Percentiles rank a stretch among this genome's conserved stretches.
These are phyloP conservation scores for Bagarius yarrelli DNA, from an alignment of 2,113 vertebrate species.

Conservation along the genomic window DNA sequence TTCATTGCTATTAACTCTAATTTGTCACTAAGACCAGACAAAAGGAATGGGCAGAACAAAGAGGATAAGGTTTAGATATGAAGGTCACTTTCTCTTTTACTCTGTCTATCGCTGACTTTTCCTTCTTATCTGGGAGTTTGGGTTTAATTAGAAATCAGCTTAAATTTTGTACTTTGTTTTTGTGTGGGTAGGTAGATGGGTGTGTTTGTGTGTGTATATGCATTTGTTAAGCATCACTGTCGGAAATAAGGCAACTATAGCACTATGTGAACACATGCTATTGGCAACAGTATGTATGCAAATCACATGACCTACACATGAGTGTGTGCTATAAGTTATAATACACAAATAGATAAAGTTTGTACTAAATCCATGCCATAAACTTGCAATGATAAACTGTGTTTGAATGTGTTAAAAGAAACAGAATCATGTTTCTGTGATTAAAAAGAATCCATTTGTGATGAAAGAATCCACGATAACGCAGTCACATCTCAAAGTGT, in stretches of 20 bases:
- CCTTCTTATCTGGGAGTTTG: conserved; percentile 27
- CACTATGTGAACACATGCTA: too few relatives aligned
- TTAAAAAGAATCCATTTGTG: too few relatives aligned
- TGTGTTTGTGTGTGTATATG: too few relatives aligned
- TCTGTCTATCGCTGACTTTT: conserved; percentile 13
- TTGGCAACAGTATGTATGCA: neutral
- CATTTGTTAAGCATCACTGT: too few relatives aligned
- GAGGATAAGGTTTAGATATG: conserved; percentile 40
- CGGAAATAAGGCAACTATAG: too few relatives aligned
- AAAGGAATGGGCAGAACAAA: conserved; percentile 50
- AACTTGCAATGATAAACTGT: too few relatives aligned
- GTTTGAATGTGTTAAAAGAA: neutral
- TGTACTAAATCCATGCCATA: too few relatives aligned
- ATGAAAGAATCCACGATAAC: neutral
- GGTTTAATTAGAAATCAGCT: neutral
- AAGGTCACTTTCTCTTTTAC: conserved; percentile 21
- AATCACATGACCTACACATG: neutral
- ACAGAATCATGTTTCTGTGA: neutral
- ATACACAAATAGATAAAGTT: too few relatives aligned
- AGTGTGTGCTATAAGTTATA: neutral
- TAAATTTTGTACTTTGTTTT: neutral
- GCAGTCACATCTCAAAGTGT: neutral
- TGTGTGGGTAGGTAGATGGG: too few relatives aligned
- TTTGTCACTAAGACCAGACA: conserved; percentile 58
- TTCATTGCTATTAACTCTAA: conserved; percentile 41